Conservation (phyloP, 2,797 vertebrate genomes). For the Sebastes diaconus region DNA sequence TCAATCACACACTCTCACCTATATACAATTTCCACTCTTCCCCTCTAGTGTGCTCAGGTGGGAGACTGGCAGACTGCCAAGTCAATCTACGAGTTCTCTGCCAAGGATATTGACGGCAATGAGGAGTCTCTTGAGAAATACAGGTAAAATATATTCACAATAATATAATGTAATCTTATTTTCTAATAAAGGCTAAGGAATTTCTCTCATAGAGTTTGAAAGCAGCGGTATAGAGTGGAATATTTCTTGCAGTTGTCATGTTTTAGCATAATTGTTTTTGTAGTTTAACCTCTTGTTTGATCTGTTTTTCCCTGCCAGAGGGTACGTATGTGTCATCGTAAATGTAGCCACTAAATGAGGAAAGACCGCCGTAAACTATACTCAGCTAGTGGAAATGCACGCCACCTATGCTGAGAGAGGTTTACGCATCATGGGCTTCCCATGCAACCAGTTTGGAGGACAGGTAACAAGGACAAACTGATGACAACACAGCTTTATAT, state of each 20-base stretch:
- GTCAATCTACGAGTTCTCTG: conserved; percentile 91
- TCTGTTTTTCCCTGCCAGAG: conserved; percentile 74
- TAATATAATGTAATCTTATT: neutral
- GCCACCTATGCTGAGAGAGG: conserved; percentile 89
- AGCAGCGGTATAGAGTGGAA: too few species aligned
- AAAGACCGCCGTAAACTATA: conserved; percentile 95
- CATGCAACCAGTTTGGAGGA: conserved; percentile 97
- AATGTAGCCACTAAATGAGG: conserved; percentile 98
- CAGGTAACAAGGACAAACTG: conserved; percentile 82
- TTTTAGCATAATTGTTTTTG: neutral
- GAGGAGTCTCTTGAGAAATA: conserved; percentile 90
- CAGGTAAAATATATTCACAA: conserved; percentile 74
- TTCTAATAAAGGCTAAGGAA: neutral
- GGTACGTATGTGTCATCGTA: conserved; percentile 89
- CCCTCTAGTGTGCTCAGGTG: conserved; percentile 85
- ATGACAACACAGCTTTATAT: neutral
- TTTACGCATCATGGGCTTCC: conserved; percentile 96
- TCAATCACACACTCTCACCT: neutral
- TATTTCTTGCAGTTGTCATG: neutral
- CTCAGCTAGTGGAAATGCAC: conserved; percentile 93
- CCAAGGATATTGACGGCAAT: conserved; percentile 91
- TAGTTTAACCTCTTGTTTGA: neutral
- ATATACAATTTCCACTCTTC: rapidly evolving
- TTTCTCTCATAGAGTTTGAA: neutral
- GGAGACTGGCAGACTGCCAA: conserved; percentile 86